Evolutionary conservation across 2,888 invertebrate species (phyloP).

Genomic region (Tupiocoris notatus): DNA sequence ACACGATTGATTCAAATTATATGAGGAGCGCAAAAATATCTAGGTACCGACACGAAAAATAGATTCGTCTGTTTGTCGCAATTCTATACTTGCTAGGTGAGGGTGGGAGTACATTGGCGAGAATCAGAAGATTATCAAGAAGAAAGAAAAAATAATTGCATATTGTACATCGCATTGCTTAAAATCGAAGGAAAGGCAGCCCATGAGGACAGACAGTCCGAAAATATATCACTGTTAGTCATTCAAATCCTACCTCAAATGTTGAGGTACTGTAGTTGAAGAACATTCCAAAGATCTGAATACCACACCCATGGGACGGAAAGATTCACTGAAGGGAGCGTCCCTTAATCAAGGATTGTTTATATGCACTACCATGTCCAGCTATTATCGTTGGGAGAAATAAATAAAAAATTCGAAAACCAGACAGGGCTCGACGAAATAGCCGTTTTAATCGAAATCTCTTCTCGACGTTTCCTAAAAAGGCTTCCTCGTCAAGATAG

Average conservation of each 20-base stretch:
- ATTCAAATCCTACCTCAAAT: not conserved
- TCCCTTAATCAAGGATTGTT: not conserved
- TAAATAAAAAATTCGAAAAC: not conserved
- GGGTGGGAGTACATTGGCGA: too few species aligned
- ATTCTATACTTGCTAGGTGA: not conserved
- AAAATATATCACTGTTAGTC: not conserved
- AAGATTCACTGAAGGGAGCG: not conserved
- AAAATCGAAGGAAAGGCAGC: too few species aligned
- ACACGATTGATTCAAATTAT: too few species aligned
- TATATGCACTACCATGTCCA: not conserved
- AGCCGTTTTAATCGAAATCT: not conserved
- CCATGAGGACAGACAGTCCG: too few species aligned
- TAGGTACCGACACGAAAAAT: too few species aligned
- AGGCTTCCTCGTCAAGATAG: slow-evolving; percentile 6
- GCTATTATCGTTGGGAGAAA: not conserved
- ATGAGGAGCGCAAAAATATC: too few species aligned
- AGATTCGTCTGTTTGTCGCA: not conserved
- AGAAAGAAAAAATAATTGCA: too few species aligned
- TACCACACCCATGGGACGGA: not conserved
- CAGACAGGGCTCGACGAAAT: not conserved
- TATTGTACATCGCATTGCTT: too few species aligned
- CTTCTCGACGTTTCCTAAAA: slow-evolving; percentile 2
- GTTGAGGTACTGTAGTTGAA: not conserved
- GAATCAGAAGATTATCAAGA: too few species aligned
- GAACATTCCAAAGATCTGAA: not conserved